Percentiles rank a stretch among this genome's conserved stretches.
Evolutionary conservation across 2,888 invertebrate genomes (phyloP).

Genomic region (Antitype chi): DNA sequence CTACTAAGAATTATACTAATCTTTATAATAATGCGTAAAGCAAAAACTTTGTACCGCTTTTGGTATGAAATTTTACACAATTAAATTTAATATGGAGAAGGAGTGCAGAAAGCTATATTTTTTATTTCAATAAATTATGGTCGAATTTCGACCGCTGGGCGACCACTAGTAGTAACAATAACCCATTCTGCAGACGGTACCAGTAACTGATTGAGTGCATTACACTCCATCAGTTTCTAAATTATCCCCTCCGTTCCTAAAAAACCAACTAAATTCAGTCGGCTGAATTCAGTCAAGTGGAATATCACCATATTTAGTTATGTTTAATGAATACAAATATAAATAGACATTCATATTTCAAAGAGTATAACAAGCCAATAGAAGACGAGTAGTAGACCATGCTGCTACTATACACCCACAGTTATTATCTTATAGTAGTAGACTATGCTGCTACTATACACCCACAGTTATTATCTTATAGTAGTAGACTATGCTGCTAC

Average conservation of each 20-base stretch:
- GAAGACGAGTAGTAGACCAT: neutral
- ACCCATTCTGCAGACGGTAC: neutral
- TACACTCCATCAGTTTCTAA: no score
- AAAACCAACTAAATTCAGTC: no score
- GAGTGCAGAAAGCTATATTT: no score
- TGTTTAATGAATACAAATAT: neutral
- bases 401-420: neutral
- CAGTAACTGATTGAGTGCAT: neutral
- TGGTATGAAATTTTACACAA: no score
- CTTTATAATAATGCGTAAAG: no score
- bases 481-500: neutral
- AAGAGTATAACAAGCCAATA: neutral
- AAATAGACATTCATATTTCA: neutral
- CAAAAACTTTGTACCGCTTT: no score
- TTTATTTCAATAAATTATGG: no score
- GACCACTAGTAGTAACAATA: neutral
- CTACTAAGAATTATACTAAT: neutral
- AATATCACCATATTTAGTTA: neutral
- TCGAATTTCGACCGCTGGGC: no score
- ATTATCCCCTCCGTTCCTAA: neutral
- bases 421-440: neutral
- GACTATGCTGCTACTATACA: neutral
- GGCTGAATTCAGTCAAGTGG: neutral
- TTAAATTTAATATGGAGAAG: no score
- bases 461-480: neutral